These are phyloP conservation scores for Pantelozetes paolii DNA, from an alignment of 2,888 invertebrate species.

Conservation along the genomic window DNA sequence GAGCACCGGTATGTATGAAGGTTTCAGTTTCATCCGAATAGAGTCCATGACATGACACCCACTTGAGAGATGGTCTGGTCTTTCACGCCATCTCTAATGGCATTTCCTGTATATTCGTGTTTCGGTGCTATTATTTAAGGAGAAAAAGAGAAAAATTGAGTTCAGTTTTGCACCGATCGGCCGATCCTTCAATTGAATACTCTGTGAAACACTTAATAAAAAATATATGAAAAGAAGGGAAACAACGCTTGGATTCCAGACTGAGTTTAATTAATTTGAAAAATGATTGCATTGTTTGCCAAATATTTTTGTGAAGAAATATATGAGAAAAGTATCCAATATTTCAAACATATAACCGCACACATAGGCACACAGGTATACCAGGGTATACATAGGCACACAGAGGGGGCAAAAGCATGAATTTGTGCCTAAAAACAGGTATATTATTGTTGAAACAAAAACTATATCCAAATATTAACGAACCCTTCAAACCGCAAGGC, in stretches of 20 bases:
- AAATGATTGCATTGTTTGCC: conserved; percentile 27
- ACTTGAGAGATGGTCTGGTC: conserved; percentile 32
- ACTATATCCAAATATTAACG: neutral
- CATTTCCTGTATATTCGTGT: conserved; percentile 33
- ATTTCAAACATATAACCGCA: no score
- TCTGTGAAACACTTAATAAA: neutral
- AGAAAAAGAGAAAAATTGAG: neutral
- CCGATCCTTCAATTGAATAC: conserved; percentile 16
- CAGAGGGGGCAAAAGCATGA: neutral
- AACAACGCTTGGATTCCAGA: neutral
- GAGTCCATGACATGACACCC: conserved; percentile 33
- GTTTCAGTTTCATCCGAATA: conserved; percentile 4
- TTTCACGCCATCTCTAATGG: conserved; percentile 25
- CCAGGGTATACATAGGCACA: neutral
- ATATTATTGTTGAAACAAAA: neutral
- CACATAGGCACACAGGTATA: neutral
- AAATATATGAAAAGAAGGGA: neutral
- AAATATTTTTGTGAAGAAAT: neutral
- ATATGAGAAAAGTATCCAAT: neutral
- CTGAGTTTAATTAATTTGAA: conserved; percentile 32
- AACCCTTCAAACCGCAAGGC: neutral
- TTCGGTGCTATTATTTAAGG: conserved; percentile 25
- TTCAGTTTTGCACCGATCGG: conserved; percentile 28
- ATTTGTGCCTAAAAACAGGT: neutral
- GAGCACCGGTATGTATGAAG: neutral